These are phyloP conservation scores for Hyaena hyaena DNA, from an alignment of 2,113 vertebrate genomes.

Conservation along the genomic window DNA sequence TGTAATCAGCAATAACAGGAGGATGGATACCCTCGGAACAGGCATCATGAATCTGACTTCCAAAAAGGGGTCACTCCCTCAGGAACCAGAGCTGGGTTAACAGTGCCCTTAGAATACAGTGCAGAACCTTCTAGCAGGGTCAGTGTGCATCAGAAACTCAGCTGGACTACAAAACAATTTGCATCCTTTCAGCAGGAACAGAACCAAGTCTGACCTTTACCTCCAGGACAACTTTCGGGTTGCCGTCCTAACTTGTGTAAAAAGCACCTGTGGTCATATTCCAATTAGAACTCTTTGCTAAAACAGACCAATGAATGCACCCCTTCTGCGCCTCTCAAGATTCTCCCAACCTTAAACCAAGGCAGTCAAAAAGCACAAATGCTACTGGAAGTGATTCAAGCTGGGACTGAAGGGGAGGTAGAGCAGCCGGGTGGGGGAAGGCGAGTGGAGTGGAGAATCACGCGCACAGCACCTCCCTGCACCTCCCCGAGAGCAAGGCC, in stretches of 20 bases:
- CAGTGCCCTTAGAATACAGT: background rate
- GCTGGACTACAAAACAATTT: background rate
- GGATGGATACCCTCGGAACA: background rate
- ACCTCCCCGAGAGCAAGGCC: background rate
- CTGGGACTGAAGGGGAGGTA: rapidly evolving
- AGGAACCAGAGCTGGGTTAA: background rate
- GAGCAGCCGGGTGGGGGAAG: background rate
- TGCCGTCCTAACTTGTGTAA: conserved; percentile 53
- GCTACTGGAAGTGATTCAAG: background rate
- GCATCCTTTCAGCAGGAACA: conserved; percentile 29
- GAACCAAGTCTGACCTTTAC: conserved; percentile 30
- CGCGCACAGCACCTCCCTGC: background rate
- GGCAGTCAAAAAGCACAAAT: background rate
- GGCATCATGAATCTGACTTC: background rate
- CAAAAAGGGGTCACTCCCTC: background rate
- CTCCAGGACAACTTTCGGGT: conserved; percentile 52
- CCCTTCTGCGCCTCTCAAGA: background rate
- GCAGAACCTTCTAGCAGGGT: background rate
- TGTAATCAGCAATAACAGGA: conserved; percentile 30
- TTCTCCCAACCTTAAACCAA: conserved; percentile 42
- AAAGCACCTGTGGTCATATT: conserved; percentile 4
- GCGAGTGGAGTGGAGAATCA: background rate
- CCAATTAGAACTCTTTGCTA: conserved; percentile 36
- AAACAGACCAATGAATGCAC: conserved; percentile 12
- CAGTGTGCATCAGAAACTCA: background rate